Conservation (phyloP, 2,797 vertebrate genomes). For the Phrynocephalus guinanensis region DNA sequence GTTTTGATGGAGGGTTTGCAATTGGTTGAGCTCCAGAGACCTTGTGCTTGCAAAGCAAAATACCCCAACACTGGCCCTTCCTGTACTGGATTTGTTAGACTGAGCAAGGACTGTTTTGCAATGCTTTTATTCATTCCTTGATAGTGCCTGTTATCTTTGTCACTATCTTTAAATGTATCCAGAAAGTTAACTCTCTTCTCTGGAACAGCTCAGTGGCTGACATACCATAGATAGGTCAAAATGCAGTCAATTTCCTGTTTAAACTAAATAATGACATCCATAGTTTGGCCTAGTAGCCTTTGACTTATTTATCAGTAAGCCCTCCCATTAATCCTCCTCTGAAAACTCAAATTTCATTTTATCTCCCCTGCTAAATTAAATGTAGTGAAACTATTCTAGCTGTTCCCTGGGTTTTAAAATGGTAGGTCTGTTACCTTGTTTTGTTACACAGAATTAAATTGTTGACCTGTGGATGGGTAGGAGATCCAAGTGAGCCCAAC, state of each 20-base stretch:
- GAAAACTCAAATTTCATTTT: conserved; percentile 20
- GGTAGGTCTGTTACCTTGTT: neutral
- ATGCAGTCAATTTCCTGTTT: conserved; percentile 43
- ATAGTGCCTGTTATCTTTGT: conserved; percentile 14
- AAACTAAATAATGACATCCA: conserved; percentile 27
- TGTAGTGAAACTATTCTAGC: neutral
- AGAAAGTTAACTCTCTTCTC: conserved; percentile 22
- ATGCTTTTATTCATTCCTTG: neutral
- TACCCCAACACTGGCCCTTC: neutral
- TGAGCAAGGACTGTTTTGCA: conserved; percentile 8
- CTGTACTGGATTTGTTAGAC: neutral
- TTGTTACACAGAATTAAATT: neutral
- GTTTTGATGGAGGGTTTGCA: neutral
- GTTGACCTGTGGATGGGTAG: too few species aligned
- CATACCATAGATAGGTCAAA: conserved; percentile 27
- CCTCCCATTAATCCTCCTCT: neutral
- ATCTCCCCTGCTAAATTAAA: neutral
- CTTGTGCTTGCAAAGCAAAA: neutral
- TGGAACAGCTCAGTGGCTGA: conserved; percentile 25
- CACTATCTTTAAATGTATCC: conserved; percentile 25
- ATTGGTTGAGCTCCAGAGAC: neutral
- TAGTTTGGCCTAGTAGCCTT: conserved; percentile 29
- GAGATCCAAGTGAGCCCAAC: too few species aligned
- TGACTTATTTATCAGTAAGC: conserved; percentile 40
- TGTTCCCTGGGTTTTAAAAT: neutral